Base-by-base conservation (phyloP, 2,113 vertebrate species). In the Sinocyclocheilus maitianheensis region DNA sequence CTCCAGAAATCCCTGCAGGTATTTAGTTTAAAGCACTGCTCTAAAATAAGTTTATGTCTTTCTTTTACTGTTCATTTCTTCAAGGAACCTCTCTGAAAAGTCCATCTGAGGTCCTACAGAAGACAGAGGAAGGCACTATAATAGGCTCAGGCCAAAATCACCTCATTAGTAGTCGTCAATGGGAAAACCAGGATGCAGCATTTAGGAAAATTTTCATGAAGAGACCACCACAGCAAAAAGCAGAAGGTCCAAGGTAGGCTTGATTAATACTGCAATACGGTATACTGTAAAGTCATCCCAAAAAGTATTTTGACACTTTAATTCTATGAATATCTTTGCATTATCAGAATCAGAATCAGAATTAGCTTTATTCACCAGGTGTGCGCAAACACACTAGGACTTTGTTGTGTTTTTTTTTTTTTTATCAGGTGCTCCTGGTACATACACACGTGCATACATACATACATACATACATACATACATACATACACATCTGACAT, bases 91-190 rank as follows among this genome's bases (percentile, higher is more conserved):
- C 65, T n/a, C 48, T 84, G 20, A 84, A 74, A 74, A 74, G 81
- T 74, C 81, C 30, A 84, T 58, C 22, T 60, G 81, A 83, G 12
- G 51, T 83, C 34, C 48, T 83, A 13, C 48, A 74, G 20, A 74
- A 74, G 22, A 83, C 81, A 18, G 81, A 74, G 13, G 30, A 55
- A 10, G 81, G 48, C 51, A 84, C 51, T 34, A 43, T 74, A 58
- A 84, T 84, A 84, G 81, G 81, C 34, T 84, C 67, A 43, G 81
- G 81, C 51, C 81, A 84, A 58, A 24, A 84, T 74, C 81, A 84
- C 53, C 20, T 84, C 10, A 84, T 84, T 24, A 84, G 67, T 34
- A 58, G 69, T 43, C 30, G 0, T 1, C 67, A 74, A 60, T 83
- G 81, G 81, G 67, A 72, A 58, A 83, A 71, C 51, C 81, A 83